These are phyloP conservation scores for Tachysurus fulvidraco DNA, from an alignment of 2,113 vertebrate genomes.

Conservation along the genomic window DNA sequence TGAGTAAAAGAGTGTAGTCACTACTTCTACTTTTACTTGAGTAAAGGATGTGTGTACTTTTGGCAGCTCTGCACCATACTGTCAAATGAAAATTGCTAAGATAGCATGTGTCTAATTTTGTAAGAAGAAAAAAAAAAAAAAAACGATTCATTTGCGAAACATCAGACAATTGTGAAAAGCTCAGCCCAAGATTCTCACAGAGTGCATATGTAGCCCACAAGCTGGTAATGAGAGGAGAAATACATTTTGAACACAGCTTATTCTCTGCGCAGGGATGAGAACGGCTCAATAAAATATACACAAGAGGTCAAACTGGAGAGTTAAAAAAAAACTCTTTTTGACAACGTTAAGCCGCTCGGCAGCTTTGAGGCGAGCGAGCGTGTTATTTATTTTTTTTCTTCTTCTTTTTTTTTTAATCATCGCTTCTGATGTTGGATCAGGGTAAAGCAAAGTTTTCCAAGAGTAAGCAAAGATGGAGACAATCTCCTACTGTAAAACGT, in stretches of 20 bases:
- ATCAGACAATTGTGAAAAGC: slow-evolving; percentile 43
- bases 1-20: no score
- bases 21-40: no score
- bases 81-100: background rate
- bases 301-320: slow-evolving; percentile 76
- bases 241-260: slow-evolving; percentile 78
- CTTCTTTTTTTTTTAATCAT: slow-evolving; percentile 70
- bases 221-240: slow-evolving; percentile 77
- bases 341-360: slow-evolving; percentile 81
- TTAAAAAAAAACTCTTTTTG: slow-evolving; percentile 78
- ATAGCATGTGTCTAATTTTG: background rate
- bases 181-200: slow-evolving; percentile 48
- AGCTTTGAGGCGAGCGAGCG: slow-evolving; percentile 77
- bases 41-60: no score
- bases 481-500: slow-evolving; percentile 72
- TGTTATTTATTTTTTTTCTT: background rate
- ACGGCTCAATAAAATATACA: slow-evolving; percentile 83
- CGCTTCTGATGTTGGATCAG: slow-evolving; percentile 82
- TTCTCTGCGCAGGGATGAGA: slow-evolving; percentile 75
- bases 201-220: slow-evolving; percentile 65
- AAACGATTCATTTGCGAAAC: slow-evolving; percentile 3
- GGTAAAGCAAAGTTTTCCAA: slow-evolving; percentile 75
- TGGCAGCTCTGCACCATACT: no score
- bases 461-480: slow-evolving; percentile 79
- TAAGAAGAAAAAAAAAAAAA: background rate